Base-by-base conservation (phyloP, 1,140 invertebrate species). In the Fopius arisanus region DNA sequence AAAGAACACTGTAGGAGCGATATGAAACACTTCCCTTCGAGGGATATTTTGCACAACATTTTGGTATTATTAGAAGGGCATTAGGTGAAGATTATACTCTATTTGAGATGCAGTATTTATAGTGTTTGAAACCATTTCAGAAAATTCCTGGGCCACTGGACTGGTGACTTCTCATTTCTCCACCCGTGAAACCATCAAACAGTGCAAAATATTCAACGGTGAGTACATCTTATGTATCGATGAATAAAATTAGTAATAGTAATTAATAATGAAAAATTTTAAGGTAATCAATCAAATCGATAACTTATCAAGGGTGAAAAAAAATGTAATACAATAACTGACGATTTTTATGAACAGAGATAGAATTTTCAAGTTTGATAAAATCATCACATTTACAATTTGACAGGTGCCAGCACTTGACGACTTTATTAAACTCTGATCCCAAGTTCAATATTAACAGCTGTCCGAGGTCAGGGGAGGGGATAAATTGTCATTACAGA, bases 131-230 rank as follows among this genome's bases (percentile, higher is more conserved):
- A 48, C 68, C 70, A 74, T 78, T 80, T 72, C 77, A 79, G 80
- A 69, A 75, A 75, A 68, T 81, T 76, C 75, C 69, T 37, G 68
- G 67, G 51, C 70, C 70, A 43, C 76, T 77, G 33, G 48, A 74
- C 73, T 83, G 83, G 80, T 84, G 82, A 85, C 83, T 65, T 6
- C 76, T 70, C 79, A 80, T 84, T 82, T 85, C 80, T 80, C 59
- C 73, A 76, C 26, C 33, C 29, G 71, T 66, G 81, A 80, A 84
- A 85, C 81, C 79, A 80, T 79, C 76, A 78, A 84, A 65, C 66
- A 80, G 19, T 26, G 19, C 82, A 82, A 73, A 84, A 81, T 72
- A 81, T 72, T 78, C 70, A 78, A 85, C 80, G 80, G 84, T 86
- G 69, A 85, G 83, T 81, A 59, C 9, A 59, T 67, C 67, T 43